Evolutionary conservation across 2,888 invertebrate genomes (phyloP), one percentile per base, ranked within the genome.

Genomic region (Tethea ocularis): DNA sequence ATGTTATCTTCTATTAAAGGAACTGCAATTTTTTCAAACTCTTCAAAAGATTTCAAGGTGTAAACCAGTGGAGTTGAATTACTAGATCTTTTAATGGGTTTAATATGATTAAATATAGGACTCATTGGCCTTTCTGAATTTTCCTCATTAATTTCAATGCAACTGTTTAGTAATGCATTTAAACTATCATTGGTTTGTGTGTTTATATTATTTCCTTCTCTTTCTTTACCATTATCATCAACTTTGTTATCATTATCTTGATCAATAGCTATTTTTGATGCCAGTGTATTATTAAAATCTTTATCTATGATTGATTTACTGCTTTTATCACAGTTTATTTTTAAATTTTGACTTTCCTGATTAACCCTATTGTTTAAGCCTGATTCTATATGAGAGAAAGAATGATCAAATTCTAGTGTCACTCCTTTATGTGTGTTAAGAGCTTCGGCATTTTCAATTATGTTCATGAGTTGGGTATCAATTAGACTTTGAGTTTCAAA

Each of bases 401-500:
- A 52, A 6, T 63, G 77, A 6, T 89, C 77, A 77, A 89, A 88
- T 64, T 89, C 89, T 62, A 88, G 81, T 7, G 84, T 83, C 11
- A 86, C 78, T 13, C 82, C 86, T 61, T 64, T 70, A 26, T 82
- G 66, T 3, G 57, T 60, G 33, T 80, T 67, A 46, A 77, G 61
- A 1, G 84, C 80, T 71, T 91, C 92, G 1, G 82, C 87, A 65
- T 84, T 77, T 62, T 89, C 83, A 29, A 88, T 82, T 3, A 91
- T 62, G 57, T 85, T 68, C 22, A 91, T 80, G 0, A 93, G 69
- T 68, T 93, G 88, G 2, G 91, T 91, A 52, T 92, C 86, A 0
- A 86, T 78, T 0, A 84, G 78, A 66, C 81, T 88, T 61, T 90
- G 90, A 1, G 91, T 88, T 59, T 92, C 91, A 67, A 88, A 89